These are phyloP conservation scores for Leptosomus discolor DNA, from an alignment of 2,113 vertebrate genomes.

Conservation along the genomic window DNA sequence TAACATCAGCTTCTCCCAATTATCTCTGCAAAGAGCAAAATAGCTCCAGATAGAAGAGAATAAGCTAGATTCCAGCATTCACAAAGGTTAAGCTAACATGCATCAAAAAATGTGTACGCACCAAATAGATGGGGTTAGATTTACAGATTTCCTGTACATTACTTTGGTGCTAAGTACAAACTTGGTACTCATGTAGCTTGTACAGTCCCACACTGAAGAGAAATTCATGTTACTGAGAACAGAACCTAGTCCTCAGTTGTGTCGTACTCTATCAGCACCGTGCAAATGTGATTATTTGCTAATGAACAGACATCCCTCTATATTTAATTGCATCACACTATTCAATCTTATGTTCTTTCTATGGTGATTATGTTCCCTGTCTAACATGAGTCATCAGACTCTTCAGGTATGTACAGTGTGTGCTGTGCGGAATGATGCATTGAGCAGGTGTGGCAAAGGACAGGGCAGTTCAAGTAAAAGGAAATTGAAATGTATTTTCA, in stretches of 20 bases:
- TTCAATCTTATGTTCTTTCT: not conserved
- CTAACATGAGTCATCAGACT: not conserved
- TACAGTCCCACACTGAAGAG: not conserved
- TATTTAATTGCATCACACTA: not conserved
- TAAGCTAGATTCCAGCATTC: not conserved
- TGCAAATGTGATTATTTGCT: not conserved
- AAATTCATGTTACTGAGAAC: not conserved
- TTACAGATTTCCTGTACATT: not conserved
- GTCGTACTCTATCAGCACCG: not conserved
- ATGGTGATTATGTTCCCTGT: not conserved
- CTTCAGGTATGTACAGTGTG: not conserved
- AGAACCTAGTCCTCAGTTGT: not conserved
- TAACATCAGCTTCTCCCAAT: constrained; percentile 22
- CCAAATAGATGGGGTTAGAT: not conserved
- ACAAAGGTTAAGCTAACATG: not conserved
- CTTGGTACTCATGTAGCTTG: not conserved
- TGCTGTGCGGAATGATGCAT: not conserved
- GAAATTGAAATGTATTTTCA: constrained; percentile 48
- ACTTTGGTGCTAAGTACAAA: not conserved
- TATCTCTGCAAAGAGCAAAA: not conserved
- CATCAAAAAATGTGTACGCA: not conserved
- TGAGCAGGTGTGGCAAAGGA: constrained; percentile 31
- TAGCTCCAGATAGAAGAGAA: not conserved
- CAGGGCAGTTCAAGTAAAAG: constrained; percentile 38
- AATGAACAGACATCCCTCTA: not conserved